These are phyloP conservation scores for Ictalurus punctatus DNA, from an alignment of 2,113 vertebrate genomes.

Conservation along the genomic window DNA sequence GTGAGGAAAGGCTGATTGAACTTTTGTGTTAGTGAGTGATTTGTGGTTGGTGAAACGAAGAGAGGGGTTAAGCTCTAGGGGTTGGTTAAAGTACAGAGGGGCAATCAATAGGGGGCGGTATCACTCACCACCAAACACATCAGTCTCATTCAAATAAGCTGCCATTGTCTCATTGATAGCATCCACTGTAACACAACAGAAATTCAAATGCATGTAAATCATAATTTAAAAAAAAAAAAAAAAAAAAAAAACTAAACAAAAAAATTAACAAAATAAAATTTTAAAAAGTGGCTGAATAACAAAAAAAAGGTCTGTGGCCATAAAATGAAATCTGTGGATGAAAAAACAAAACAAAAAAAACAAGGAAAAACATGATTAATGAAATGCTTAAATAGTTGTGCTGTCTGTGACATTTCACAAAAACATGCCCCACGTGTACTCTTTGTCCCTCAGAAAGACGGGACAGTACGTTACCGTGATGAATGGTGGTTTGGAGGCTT, in stretches of 20 bases:
- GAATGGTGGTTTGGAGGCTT: slow-evolving; percentile 20
- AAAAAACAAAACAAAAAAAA: not conserved
- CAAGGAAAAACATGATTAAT: slow-evolving; percentile 12
- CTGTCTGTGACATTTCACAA: slow-evolving; percentile 22
- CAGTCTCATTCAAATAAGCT: slow-evolving; percentile 99
- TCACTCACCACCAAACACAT: slow-evolving; percentile 99
- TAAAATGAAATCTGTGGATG: not conserved
- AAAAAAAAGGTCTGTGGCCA: slow-evolving; percentile 45
- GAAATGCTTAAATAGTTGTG: slow-evolving; percentile 2
- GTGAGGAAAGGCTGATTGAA: slow-evolving; percentile 35
- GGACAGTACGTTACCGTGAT: slow-evolving; percentile 17
- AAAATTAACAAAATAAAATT: not conserved
- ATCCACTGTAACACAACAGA: slow-evolving; percentile 99
- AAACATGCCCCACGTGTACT: not conserved
- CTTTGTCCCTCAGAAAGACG: slow-evolving; percentile 8
- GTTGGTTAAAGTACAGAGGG: slow-evolving; percentile 61
- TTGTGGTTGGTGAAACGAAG: slow-evolving; percentile 63
- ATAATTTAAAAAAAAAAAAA: not conserved
- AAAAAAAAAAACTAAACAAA: not conserved
- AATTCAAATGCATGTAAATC: slow-evolving; percentile 78
- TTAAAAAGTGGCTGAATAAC: not conserved
- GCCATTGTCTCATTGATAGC: slow-evolving; percentile 99
- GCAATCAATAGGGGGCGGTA: slow-evolving; percentile 80
- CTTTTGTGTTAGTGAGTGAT: slow-evolving; percentile 76
- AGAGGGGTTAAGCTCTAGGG: slow-evolving; percentile 73